Evolutionary conservation across 2,113 vertebrate genomes (phyloP).

Genomic region (Hypomesus transpacificus): DNA sequence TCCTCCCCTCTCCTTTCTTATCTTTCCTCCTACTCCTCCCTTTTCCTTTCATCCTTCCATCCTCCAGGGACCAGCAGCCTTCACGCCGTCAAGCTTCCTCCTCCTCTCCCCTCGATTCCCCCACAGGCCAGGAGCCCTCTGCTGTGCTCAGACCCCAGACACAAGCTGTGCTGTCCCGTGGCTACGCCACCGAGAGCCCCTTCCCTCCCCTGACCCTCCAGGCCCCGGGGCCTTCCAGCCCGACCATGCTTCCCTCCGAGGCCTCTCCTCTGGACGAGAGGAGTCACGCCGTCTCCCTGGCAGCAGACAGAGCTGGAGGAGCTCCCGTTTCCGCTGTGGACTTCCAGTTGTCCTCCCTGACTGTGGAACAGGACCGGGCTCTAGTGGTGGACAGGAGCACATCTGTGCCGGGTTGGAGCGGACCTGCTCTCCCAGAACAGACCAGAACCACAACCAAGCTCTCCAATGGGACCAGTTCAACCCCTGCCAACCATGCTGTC

Average conservation of each 20-base stretch:
- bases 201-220: conserved; percentile 12
- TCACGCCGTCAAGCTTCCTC: conserved; percentile 28
- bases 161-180: conserved; percentile 45
- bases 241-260: conserved; percentile 35
- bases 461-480: conserved; percentile 1
- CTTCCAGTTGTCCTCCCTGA: conserved; percentile 43
- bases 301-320: conserved; percentile 37
- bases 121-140: conserved; percentile 50
- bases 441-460: conserved; percentile 12
- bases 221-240: conserved; percentile 33
- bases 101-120: neutral
- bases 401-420: conserved; percentile 22
- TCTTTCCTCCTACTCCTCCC: conserved; percentile 13
- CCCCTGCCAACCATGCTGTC: neutral
- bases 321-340: conserved; percentile 33
- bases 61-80: conserved; percentile 47
- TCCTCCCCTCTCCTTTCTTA: conserved; percentile 43
- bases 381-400: neutral
- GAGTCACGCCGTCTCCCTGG: conserved; percentile 25
- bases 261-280: conserved; percentile 30
- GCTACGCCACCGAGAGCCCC: conserved; percentile 47
- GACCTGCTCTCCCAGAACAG: conserved; percentile 18
- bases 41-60: conserved; percentile 30
- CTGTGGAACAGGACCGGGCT: conserved; percentile 26
- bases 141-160: conserved; percentile 59